Evolutionary conservation across 2,113 vertebrate species (phyloP).

Genomic region (Macrotus californicus): DNA sequence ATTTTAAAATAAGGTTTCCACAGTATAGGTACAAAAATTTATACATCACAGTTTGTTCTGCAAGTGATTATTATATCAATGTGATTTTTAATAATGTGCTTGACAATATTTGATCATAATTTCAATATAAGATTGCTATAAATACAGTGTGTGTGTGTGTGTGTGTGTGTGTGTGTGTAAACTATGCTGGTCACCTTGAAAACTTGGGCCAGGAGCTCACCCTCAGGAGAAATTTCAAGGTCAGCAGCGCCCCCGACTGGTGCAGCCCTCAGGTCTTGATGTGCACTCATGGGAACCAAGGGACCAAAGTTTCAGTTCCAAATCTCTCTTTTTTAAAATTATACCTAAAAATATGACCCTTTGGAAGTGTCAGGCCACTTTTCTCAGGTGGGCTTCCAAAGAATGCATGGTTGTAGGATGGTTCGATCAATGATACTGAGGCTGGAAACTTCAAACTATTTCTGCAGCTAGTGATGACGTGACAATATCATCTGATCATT

Average conservation of each 20-base stretch:
- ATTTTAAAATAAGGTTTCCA: background rate
- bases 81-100: no score
- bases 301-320: background rate
- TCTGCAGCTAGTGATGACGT: background rate
- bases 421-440: background rate
- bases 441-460: background rate
- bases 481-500: background rate
- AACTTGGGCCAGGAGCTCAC: background rate
- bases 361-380: background rate
- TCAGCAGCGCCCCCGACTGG: background rate
- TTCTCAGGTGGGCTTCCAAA: background rate
- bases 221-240: background rate
- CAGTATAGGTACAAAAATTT: background rate
- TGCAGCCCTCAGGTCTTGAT: accelerated
- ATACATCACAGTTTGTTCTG: background rate
- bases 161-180: background rate
- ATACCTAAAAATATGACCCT: background rate
- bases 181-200: background rate
- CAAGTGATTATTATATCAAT: background rate
- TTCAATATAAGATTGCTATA: background rate
- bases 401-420: background rate
- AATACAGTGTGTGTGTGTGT: background rate
- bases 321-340: background rate
- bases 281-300: accelerated
- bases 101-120: background rate